These are phyloP conservation scores for Sepioteuthis lessoniana DNA, from an alignment of 2,888 invertebrate genomes.

Conservation along the genomic window DNA sequence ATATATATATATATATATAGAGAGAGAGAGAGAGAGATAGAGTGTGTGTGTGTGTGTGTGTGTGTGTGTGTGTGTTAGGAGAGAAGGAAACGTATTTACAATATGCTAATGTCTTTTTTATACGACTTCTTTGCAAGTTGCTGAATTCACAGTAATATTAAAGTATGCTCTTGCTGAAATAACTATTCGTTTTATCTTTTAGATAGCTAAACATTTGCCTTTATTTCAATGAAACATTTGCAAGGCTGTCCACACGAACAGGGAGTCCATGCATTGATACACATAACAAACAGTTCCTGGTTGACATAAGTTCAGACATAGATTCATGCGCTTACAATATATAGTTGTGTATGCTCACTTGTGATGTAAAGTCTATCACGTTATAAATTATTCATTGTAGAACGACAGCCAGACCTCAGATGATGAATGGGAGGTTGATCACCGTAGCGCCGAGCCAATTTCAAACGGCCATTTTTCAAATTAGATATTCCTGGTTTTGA, in stretches of 20 bases:
- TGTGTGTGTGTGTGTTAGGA: too few species aligned
- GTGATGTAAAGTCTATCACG: constrained; percentile 1
- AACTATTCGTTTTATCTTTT: neutral
- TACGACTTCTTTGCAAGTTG: neutral
- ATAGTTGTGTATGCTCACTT: neutral
- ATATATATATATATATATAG: too few species aligned
- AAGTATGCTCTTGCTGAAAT: neutral
- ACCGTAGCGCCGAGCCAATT: constrained; percentile 12
- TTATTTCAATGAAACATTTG: neutral
- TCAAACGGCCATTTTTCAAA: constrained; percentile 12
- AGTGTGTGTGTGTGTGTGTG: too few species aligned
- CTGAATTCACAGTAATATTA: neutral
- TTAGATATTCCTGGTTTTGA: neutral
- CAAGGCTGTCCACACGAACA: neutral
- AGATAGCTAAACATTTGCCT: neutral
- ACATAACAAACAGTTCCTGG: neutral
- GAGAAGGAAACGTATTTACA: too few species aligned
- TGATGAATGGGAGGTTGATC: constrained; percentile 3
- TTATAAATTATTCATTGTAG: neutral
- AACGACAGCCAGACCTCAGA: neutral
- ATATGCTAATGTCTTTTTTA: too few species aligned
- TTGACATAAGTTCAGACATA: neutral
- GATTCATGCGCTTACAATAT: neutral
- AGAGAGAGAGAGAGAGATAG: too few species aligned
- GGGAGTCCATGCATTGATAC: neutral